Evolutionary conservation across 2,888 invertebrate species (phyloP), one percentile per base, ranked within the genome.

Genomic region (Unio delphinus): DNA sequence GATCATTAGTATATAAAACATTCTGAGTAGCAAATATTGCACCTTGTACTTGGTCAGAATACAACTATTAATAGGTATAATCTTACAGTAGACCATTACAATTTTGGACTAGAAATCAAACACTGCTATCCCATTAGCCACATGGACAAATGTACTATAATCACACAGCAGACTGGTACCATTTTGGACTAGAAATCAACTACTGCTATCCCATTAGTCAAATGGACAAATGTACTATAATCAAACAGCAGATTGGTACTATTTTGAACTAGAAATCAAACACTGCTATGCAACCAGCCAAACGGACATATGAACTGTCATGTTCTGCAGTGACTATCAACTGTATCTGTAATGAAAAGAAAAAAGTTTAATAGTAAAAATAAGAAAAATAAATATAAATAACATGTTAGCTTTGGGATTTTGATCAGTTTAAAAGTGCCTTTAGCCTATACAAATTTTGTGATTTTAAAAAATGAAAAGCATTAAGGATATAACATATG

Each of bases 281-380:
- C 15, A 76, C 66, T 7, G 70, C 73, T 5, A 76, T 64, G 56
- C 72, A 72, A 17, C 76, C 76, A 17, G 76, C 62, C 55, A 76
- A 67, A 28, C 76, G 56, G 15, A 65, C 76, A 5, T 70, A 70
- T 8, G 26, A 45, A n/a, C 74, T 70, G 57, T 72, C 74, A 61
- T 76, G 74, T 28, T 68, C 61, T 8, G 76, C 76, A n/a, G 74
- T 72, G 26, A 74, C 74, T 26, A 76, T 28, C 26, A 74, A 63
- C 7, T 72, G 28, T 17, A 67, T 55, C 74, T 74, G 69, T 26
- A 45, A 4, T 45, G 45, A 45, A 45, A 15, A 45, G 45, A 45
- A 45, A 45, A 15, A 45, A 45, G 45, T 45, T 45, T 15, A 45
- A 45, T 45, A 15, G 45, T 45, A 45, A 11, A 45, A 15, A 20